phyloP scores from a whole-genome alignment of 1,140 invertebrate genomes.

The Triops cancriformis region DNA sequence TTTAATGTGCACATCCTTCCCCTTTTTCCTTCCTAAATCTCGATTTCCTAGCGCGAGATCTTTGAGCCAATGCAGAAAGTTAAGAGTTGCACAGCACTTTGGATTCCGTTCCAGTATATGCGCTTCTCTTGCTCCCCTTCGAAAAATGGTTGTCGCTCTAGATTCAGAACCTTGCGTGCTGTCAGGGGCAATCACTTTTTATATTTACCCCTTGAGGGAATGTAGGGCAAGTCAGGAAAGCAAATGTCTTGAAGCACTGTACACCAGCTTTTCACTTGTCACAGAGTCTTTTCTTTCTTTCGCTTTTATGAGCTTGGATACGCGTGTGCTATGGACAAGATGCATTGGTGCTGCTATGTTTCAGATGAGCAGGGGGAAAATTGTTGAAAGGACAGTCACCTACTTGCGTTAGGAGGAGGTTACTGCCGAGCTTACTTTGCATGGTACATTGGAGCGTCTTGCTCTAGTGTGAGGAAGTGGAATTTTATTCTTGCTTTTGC shows the following conservation, averaged over 20 bases:
- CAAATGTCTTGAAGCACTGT: background rate
- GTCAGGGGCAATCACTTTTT: background rate
- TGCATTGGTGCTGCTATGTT: too few species aligned
- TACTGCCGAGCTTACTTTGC: background rate
- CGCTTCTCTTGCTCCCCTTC: background rate
- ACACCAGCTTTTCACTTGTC: background rate
- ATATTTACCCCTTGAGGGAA: background rate
- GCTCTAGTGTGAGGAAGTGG: background rate
- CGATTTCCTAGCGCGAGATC: background rate
- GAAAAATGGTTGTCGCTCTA: background rate
- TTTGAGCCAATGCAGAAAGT: background rate
- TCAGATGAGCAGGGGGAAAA: too few species aligned
- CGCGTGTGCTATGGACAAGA: background rate
- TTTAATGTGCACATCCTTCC: background rate
- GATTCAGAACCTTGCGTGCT: background rate
- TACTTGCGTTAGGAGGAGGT: too few species aligned
- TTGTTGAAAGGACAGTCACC: too few species aligned
- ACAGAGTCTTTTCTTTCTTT: background rate
- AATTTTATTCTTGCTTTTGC: background rate
- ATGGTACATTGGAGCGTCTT: background rate
- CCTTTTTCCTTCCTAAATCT: background rate
- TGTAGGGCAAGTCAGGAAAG: background rate
- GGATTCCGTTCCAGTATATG: background rate
- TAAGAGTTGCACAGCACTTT: background rate
- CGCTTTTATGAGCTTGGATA: background rate